Evolutionary conservation across 1,140 invertebrate species (phyloP), one percentile per base, ranked within the genome.

Genomic region (Bombus superbus): DNA sequence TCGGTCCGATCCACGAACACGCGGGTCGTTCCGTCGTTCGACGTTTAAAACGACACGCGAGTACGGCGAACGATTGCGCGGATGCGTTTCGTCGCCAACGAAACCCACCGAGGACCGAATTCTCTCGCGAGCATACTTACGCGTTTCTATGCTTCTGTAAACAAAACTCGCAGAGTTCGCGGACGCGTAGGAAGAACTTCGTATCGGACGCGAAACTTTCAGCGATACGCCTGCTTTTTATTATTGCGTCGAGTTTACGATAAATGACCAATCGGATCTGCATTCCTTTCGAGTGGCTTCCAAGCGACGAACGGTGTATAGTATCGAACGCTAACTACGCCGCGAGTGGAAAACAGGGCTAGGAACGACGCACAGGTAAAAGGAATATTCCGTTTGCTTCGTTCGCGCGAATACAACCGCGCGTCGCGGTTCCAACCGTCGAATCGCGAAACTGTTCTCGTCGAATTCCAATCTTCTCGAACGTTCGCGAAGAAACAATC

Each of bases 401-500:
- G 47, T 18, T 53, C 47, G 0, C 47, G 47, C 47, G 22, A 22
- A 53, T 53, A 53, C 18, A 53, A 22, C 22, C 47, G 47, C 6
- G 5, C 22, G 18, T 53, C 47, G 0, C 18, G 32, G 0, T 32
- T 32, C 18, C 0, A 22, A 53, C 47, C 18, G 22, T 53, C 18
- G 8, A 53, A 5, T 0, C 18, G 1, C 18, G 15, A 47, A 47
- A 18, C 18, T 53, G 6, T 15, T 18, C 18, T 18, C 18, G 15
- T 5, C 18, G 1, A 53, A 53, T 22, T 53, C 18, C 0, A 2
- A 53, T 22, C 8, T 53, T 22, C 47, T 8, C 18, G 18, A 22
- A 53, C 0, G 0, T 8, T 53, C 8, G 5, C 0, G 8, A 8
- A 6, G 18, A 53, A 8, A 53, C 0, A 0, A 53, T 53, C 18